Percentiles rank a stretch among this genome's conserved stretches.
phyloP scores from a whole-genome alignment of 2,797 vertebrate species.

The Simalia tracyae region DNA sequence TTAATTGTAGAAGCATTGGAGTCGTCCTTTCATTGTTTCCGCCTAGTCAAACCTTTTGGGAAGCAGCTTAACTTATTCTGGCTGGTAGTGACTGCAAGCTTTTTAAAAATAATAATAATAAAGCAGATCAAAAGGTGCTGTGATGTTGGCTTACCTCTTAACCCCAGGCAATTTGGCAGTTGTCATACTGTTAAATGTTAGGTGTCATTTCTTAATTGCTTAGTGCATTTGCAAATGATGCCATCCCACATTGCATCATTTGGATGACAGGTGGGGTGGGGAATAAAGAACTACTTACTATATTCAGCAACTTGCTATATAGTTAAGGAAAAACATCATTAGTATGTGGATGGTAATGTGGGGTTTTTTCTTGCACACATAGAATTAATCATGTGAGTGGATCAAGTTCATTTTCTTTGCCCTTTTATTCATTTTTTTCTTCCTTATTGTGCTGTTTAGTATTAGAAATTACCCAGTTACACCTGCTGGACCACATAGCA shows the following conservation, averaged over 20 bases:
- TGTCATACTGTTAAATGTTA: slow-evolving; percentile 16
- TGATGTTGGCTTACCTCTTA: slow-evolving; percentile 25
- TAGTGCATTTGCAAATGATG: slow-evolving; percentile 21
- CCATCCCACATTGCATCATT: slow-evolving; percentile 10
- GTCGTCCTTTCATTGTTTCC: background rate
- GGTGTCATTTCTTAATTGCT: slow-evolving; percentile 20
- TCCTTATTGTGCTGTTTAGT: slow-evolving; percentile 30
- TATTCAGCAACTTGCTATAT: slow-evolving; percentile 31
- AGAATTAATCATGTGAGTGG: slow-evolving; percentile 39
- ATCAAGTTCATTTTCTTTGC: slow-evolving; percentile 1
- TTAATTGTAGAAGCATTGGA: fast-evolving
- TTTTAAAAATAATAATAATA: background rate
- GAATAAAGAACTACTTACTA: slow-evolving; percentile 4
- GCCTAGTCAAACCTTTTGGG: slow-evolving; percentile 12
- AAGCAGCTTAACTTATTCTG: background rate
- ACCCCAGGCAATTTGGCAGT: background rate
- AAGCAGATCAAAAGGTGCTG: slow-evolving; percentile 12
- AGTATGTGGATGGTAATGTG: slow-evolving; percentile 18
- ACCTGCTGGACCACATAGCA: slow-evolving; percentile 20
- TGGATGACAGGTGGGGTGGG: background rate
- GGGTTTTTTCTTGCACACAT: background rate
- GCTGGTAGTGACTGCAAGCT: background rate
- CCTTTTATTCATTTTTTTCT: slow-evolving; percentile 45
- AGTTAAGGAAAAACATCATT: slow-evolving; percentile 19
- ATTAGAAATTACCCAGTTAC: slow-evolving; percentile 44